A percentile compares a stretch with the other conserved stretches of the same genome.
Evolutionary conservation across 2,888 invertebrate species (phyloP).

Genomic region (Caradrina clavipalpis): DNA sequence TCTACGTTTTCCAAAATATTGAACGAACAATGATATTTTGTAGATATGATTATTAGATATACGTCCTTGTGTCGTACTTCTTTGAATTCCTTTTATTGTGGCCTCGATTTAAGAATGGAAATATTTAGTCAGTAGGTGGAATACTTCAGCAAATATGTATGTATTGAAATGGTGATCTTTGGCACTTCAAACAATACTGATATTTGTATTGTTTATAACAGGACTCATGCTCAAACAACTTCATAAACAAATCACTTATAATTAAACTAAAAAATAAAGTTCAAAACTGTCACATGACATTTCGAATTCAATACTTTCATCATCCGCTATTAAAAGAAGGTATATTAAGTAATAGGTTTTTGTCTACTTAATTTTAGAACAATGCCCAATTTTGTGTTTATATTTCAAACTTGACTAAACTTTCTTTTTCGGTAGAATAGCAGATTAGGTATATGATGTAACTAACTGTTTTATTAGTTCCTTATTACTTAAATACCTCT

Average conservation of each 20-base stretch:
- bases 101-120: constrained; percentile 36
- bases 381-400: not conserved
- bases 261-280: not conserved
- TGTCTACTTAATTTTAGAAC: not conserved
- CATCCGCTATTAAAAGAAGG: not conserved
- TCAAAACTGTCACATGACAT: constrained; percentile 10
- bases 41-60: constrained; percentile 60
- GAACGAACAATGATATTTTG: constrained; percentile 55
- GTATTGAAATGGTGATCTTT: constrained; percentile 34
- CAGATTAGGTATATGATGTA: not conserved
- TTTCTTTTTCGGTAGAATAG: not conserved
- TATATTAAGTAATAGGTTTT: not conserved
- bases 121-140: constrained; percentile 2
- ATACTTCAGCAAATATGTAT: not conserved
- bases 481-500: too few species aligned
- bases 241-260: not conserved
- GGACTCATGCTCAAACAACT: not conserved
- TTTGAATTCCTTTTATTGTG: constrained; percentile 28
- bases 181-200: constrained; percentile 59
- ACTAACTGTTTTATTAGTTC: not conserved
- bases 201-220: not conserved
- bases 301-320: not conserved
- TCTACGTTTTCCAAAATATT: constrained; percentile 50
- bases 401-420: not conserved
- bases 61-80: constrained; percentile 36